A percentile compares a stretch with the other conserved stretches of the same genome.
These are phyloP conservation scores for Erpetoichthys calabaricus DNA, from an alignment of 2,797 vertebrate species.

Conservation along the genomic window DNA sequence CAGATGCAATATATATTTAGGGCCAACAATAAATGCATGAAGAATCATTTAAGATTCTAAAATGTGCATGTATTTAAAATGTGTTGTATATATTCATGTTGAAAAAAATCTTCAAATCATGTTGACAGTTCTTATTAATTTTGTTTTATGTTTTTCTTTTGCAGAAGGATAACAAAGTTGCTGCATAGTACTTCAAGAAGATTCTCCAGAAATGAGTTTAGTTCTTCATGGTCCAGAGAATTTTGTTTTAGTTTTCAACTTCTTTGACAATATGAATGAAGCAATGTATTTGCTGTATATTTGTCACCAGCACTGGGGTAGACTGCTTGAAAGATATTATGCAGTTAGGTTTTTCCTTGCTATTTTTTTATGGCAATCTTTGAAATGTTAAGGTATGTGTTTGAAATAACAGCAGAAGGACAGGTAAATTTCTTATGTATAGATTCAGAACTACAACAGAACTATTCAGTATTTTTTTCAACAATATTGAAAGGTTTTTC, in stretches of 20 bases:
- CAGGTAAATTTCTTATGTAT: slow-evolving; percentile 57
- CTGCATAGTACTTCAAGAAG: slow-evolving; percentile 60
- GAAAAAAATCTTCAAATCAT: too few relatives aligned
- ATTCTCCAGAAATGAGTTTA: slow-evolving; percentile 42
- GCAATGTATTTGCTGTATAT: slow-evolving; percentile 64
- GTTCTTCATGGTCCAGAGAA: slow-evolving; percentile 53
- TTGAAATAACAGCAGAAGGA: slow-evolving; percentile 52
- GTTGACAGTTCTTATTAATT: neutral
- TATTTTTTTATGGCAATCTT: slow-evolving; percentile 48
- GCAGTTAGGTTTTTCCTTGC: slow-evolving; percentile 38
- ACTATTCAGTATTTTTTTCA: slow-evolving; percentile 75
- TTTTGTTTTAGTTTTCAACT: slow-evolving; percentile 47
- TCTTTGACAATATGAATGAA: slow-evolving; percentile 59
- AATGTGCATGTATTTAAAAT: too few relatives aligned
- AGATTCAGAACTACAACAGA: slow-evolving; percentile 61
- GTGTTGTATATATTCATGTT: too few relatives aligned
- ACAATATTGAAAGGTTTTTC: slow-evolving; percentile 55
- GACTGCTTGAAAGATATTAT: slow-evolving; percentile 49
- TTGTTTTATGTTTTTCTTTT: slow-evolving; percentile 23
- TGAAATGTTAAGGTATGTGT: slow-evolving; percentile 53
- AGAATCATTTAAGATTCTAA: too few relatives aligned
- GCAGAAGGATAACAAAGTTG: slow-evolving; percentile 96
- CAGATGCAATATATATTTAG: too few relatives aligned
- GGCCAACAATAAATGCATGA: too few relatives aligned
- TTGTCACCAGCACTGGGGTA: slow-evolving; percentile 73